phyloP scores from a whole-genome alignment of 2,888 invertebrate genomes.

The Synergus laeviventris region DNA sequence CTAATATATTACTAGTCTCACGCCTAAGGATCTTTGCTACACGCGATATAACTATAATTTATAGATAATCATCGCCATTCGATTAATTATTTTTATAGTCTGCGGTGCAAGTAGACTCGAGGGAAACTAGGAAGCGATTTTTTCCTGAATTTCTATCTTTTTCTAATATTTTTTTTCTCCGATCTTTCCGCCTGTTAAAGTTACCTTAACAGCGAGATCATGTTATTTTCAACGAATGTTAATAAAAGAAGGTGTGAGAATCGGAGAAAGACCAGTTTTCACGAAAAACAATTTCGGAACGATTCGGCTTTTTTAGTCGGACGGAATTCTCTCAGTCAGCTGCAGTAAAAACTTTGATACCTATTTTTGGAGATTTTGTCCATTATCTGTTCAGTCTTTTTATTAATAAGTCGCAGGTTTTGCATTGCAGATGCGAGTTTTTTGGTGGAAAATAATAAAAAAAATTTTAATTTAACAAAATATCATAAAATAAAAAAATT shows the following conservation, averaged over 20 bases:
- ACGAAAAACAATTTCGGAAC: conserved; percentile 2
- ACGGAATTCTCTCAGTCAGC: conserved; percentile 34
- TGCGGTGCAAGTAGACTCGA: conserved; percentile 32
- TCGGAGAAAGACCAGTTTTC: conserved; percentile 38
- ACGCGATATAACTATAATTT: conserved; percentile 36
- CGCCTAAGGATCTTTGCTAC: conserved; percentile 27
- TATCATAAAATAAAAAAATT: neutral
- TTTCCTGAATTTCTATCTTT: neutral
- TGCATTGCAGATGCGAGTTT: neutral
- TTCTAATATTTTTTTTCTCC: neutral
- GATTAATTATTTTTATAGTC: conserved; percentile 36
- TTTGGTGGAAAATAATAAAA: neutral
- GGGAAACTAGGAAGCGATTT: neutral
- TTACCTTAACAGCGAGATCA: conserved; percentile 17
- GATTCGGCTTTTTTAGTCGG: conserved; percentile 16
- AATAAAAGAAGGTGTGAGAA: conserved; percentile 37
- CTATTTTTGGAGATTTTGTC: neutral
- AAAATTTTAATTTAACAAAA: neutral
- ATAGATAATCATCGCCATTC: neutral
- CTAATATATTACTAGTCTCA: conserved; percentile 25
- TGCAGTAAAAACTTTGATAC: neutral
- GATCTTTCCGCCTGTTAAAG: conserved; percentile 15
- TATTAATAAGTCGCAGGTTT: neutral
- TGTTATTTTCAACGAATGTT: conserved; percentile 22
- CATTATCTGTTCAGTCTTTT: conserved; percentile 5